Evolutionary conservation across 2,888 invertebrate genomes (phyloP), one percentile per base, ranked within the genome.

Genomic region (Lochmaea capreae): DNA sequence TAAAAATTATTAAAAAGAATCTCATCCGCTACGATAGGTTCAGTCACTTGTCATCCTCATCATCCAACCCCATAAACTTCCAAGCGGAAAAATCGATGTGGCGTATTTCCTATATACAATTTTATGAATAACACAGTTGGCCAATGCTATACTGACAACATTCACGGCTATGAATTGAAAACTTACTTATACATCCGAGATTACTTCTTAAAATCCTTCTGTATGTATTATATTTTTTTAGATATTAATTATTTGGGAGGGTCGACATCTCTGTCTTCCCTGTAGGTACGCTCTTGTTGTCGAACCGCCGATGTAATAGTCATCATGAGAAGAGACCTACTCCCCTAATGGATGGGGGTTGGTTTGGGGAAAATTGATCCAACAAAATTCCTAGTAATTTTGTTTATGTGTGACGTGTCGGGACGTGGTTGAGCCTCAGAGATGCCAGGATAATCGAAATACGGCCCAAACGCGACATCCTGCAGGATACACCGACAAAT

Each of bases 361-460:
- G 62, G 62, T 63, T 63, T 63, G 62, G 62, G 62, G 62, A 63
- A 76, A 77, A 76, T 73, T 77, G 77, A 77, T 77, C 77, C 77
- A 76, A 86, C 85, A 85, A 86, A 86, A 86, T 86, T 86, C 85
- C 85, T 80, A 80, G 85, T 84, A 86, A 85, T 85, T 85, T 84
- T 83, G 84, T 84, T 78, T 78, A 78, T 78, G 78, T 78, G 78
- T 75, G 74, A 71, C 75, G 74, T 74, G 73, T 65, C 39, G 73
- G 81, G 81, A 81, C 81, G 79, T 81, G 82, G 80, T 78, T 79
- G 81, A 68, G 62, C 65, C 69, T 62, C 65, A 80, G 77, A 80
- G 81, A 79, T 80, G 80, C 70, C 77, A 18, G 77, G 78, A 77
- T 77, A 77, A 77, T 76, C 77, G 77, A 77, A 77, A 77, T 77